Conservation (phyloP, 2,113 vertebrate genomes). For the Prinia subflava region DNA sequence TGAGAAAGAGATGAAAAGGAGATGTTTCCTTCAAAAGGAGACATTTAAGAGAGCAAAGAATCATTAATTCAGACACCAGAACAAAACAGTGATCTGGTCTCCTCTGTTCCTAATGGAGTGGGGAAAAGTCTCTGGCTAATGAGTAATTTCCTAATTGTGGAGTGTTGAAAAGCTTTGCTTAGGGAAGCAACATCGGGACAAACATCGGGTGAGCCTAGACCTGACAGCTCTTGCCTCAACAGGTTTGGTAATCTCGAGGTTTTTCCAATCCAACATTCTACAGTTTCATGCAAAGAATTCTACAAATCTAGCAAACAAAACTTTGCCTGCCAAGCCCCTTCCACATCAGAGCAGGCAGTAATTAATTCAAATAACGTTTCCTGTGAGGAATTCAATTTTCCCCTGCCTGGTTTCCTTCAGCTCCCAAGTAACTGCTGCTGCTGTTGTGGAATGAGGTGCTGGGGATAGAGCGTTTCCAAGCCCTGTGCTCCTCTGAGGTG, state of each 20-base stretch:
- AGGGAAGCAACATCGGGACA: not conserved
- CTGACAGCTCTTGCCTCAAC: not conserved
- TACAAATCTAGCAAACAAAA: not conserved
- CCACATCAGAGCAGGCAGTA: not conserved
- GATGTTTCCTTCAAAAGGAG: not conserved
- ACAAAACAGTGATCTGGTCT: not conserved
- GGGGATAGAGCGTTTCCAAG: not conserved
- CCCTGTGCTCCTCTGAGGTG: not conserved
- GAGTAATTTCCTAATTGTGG: not conserved
- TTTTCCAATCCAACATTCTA: not conserved
- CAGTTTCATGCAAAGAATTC: not conserved
- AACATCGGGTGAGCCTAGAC: not conserved
- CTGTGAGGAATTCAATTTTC: not conserved
- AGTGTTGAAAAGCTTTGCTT: not conserved
- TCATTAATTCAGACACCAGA: accelerated
- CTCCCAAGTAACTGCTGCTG: not conserved
- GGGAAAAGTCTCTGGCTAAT: not conserved
- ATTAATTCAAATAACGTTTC: not conserved
- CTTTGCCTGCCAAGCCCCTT: not conserved
- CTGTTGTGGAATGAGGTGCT: not conserved
- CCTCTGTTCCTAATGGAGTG: not conserved
- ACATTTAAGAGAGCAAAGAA: not conserved
- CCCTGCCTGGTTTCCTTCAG: not conserved
- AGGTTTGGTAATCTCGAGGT: not conserved
- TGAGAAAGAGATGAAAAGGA: not conserved